phyloP scores from a whole-genome alignment of 2,888 invertebrate genomes.

The Sarcophaga caerulescens region DNA sequence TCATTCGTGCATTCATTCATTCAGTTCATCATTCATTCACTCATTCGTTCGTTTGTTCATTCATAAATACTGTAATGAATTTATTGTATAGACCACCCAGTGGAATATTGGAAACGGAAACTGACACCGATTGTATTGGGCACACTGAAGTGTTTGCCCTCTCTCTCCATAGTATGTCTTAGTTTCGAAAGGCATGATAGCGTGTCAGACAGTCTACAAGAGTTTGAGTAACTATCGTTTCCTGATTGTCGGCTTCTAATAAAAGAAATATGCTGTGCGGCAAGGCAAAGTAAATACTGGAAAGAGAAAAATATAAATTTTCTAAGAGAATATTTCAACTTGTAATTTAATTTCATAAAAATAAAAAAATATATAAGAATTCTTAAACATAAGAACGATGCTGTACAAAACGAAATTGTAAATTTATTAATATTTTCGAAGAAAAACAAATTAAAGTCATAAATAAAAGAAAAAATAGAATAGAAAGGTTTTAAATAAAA shows the following conservation, averaged over 20 bases:
- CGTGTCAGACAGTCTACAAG: neutral
- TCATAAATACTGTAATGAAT: too few species aligned
- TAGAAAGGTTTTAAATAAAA: neutral
- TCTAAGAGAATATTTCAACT: neutral
- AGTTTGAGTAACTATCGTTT: neutral
- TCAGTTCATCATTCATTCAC: too few species aligned
- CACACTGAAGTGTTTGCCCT: conserved; percentile 20
- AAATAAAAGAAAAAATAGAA: neutral
- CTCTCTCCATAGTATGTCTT: neutral
- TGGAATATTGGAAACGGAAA: conserved; percentile 32
- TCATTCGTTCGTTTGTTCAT: too few species aligned
- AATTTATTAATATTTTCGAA: neutral
- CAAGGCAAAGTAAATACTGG: neutral
- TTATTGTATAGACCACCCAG: too few species aligned
- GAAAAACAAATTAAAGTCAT: neutral
- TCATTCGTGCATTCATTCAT: too few species aligned
- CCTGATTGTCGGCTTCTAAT: neutral
- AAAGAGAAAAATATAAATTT: neutral
- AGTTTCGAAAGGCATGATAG: too few species aligned
- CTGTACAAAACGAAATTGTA: neutral
- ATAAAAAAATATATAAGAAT: neutral
- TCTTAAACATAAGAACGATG: neutral
- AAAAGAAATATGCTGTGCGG: neutral
- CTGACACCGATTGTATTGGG: conserved; percentile 47
- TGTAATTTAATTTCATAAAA: neutral